Evolutionary conservation across 2,888 invertebrate species (phyloP), one percentile per base, ranked within the genome.

Genomic region (Nebria brevicollis): DNA sequence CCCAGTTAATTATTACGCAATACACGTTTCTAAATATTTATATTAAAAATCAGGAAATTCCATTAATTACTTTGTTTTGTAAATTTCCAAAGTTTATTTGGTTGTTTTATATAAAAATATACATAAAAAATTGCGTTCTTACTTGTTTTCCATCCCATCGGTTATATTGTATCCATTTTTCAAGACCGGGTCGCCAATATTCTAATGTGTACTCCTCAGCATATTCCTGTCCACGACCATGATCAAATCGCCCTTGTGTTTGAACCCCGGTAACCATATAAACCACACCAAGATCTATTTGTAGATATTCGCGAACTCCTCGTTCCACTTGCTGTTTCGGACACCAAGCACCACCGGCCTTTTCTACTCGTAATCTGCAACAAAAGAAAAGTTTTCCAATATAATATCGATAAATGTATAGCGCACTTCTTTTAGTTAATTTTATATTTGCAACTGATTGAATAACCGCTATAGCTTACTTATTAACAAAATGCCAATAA

Each of bases 301-400:
- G 91, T 41, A 93, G 90, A 90, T 93, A 95, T 87, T 95, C 95
- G 66, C 93, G 90, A 34, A 93, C 91, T 10, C 92, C 93, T 75
- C 89, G 89, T 84, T 92, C 92, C 83, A 94, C 92, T 86, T 92
- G 93, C 82, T 91, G 91, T 85, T 92, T 92, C 1, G 95, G 95
- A 87, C 95, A 95, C 95, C 95, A 95, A 0, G 94, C 95, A 10
- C 95, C 95, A 1, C 95, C 94, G 13, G 93, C 93, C 81, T 90
- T 90, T 87, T 95, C 94, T 82, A 92, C 91, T 43, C 93, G 91
- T 79, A 95, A 89, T 86, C 95, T 95, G 90, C 66, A 89, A 88
- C 82, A 83, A 84, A 83, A 81, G 72, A 34, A 66, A 73, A 13
- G 43, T 70, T 41, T 0, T 70, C 26, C 0, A 34, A 15, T 70